Percentiles rank a stretch among this genome's conserved stretches.
phyloP scores from a whole-genome alignment of 2,888 invertebrate genomes.

The Dioctria rufipes region DNA sequence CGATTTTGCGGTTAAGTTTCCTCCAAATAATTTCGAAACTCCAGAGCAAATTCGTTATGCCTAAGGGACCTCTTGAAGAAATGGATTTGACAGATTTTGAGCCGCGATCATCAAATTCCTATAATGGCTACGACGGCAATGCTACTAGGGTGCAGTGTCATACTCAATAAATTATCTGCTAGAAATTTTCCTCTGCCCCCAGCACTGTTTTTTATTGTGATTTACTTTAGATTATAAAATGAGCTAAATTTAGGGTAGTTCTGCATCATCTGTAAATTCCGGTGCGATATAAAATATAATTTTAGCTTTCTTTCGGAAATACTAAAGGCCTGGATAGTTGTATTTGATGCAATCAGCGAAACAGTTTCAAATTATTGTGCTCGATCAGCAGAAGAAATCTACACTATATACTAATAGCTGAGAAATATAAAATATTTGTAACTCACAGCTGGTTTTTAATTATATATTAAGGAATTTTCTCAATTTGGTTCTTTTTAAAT shows the following conservation, averaged over 20 bases:
- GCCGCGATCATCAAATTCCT: slow-evolving; percentile 67
- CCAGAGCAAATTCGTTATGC: slow-evolving; percentile 80
- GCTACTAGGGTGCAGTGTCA: slow-evolving; percentile 83
- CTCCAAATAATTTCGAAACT: slow-evolving; percentile 83
- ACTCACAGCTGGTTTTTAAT: too few relatives aligned
- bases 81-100: slow-evolving; percentile 86
- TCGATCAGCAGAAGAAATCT: too few relatives aligned
- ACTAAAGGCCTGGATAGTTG: too few relatives aligned
- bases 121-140: slow-evolving; percentile 74
- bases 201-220: slow-evolving; percentile 31
- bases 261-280: neutral
- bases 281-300: slow-evolving; percentile 22
- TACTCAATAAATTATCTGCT: slow-evolving; percentile 77
- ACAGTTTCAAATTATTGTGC: too few relatives aligned
- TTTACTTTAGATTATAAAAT: slow-evolving; percentile 17
- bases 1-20: slow-evolving; percentile 90
- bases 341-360: too few relatives aligned
- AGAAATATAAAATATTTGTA: too few relatives aligned
- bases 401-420: too few relatives aligned
- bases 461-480: too few relatives aligned
- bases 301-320: too few relatives aligned
- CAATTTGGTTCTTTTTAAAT: too few relatives aligned
- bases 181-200: slow-evolving; percentile 35
- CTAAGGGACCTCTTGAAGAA: slow-evolving; percentile 87
- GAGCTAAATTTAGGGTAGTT: slow-evolving; percentile 22